Conservation (phyloP, 2,888 invertebrate species). For the Drosophila macrothrix region DNA sequence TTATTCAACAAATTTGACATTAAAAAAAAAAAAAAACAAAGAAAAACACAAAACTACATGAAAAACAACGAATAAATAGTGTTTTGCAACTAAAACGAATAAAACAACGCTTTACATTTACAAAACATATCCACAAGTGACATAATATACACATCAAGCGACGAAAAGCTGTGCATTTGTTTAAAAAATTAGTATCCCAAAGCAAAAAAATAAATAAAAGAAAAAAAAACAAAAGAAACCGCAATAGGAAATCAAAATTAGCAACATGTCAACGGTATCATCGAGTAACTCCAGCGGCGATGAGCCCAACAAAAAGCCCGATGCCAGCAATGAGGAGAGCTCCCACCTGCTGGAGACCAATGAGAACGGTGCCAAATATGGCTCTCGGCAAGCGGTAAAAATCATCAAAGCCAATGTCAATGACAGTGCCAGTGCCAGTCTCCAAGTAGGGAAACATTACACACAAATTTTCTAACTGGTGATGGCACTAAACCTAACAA, state of each 20-base stretch:
- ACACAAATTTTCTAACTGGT: constrained; percentile 42
- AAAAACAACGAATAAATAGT: constrained; percentile 17
- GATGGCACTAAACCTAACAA: constrained; percentile 35
- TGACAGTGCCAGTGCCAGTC: constrained; percentile 56
- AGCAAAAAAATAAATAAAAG: not conserved
- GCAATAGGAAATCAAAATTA: constrained; percentile 2
- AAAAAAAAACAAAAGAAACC: not conserved
- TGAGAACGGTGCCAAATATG: constrained; percentile 82
- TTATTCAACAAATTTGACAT: constrained; percentile 62
- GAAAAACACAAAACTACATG: constrained; percentile 15
- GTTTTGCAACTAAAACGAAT: constrained; percentile 15
- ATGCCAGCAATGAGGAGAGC: constrained; percentile 79
- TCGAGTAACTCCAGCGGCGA: constrained; percentile 67
- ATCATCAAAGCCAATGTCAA: constrained; percentile 64
- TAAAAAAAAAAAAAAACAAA: constrained; percentile 13
- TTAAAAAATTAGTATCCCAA: constrained; percentile 27
- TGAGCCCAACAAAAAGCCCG: constrained; percentile 65
- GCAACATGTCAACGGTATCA: constrained; percentile 65
- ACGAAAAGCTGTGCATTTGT: constrained; percentile 29
- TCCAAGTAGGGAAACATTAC: constrained; percentile 49
- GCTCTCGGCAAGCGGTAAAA: constrained; percentile 83
- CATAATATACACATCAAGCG: constrained; percentile 46
- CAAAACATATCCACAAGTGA: constrained; percentile 58
- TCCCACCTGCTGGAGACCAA: constrained; percentile 83
- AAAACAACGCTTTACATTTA: constrained; percentile 30